Percentiles rank a stretch among this genome's conserved stretches.
Conservation (phyloP, 1,140 invertebrate species). For the Drosophila bocki region DNA sequence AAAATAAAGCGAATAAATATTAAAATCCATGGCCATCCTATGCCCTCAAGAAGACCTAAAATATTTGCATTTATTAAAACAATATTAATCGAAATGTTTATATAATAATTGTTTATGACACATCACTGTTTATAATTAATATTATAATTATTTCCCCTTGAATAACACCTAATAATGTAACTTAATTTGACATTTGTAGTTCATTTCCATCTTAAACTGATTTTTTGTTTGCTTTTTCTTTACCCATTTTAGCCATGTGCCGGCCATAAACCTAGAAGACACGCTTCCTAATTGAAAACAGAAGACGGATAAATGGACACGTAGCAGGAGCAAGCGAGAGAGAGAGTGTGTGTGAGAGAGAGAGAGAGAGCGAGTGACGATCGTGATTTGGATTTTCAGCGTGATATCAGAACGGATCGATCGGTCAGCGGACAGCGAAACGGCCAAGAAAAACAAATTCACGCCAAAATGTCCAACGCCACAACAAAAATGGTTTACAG, state of each 20-base stretch:
- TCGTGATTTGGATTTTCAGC: slow-evolving; percentile 54
- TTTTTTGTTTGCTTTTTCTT: slow-evolving; percentile 22
- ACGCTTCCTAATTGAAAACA: slow-evolving; percentile 77
- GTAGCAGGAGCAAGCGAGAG: slow-evolving; percentile 59
- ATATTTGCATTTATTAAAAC: too few species aligned
- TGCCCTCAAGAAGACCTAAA: too few species aligned
- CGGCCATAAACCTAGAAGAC: slow-evolving; percentile 65
- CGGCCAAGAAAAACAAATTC: slow-evolving; percentile 36
- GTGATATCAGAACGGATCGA: slow-evolving; percentile 38
- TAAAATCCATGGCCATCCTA: too few species aligned
- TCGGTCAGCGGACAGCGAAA: slow-evolving; percentile 10
- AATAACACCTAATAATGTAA: slow-evolving; percentile 1
- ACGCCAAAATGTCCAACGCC: slow-evolving; percentile 77
- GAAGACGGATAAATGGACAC: slow-evolving; percentile 70
- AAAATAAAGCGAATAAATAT: too few species aligned
- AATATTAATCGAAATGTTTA: too few species aligned
- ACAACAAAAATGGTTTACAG: slow-evolving; percentile 85
- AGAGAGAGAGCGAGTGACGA: slow-evolving; percentile 32
- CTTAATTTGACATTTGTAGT: slow-evolving; percentile 14
- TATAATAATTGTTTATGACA: too few species aligned
- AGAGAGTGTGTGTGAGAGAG: slow-evolving; percentile 20
- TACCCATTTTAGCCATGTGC: slow-evolving; percentile 71
- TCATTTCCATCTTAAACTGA: slow-evolving; percentile 21
- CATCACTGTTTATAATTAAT: too few species aligned
- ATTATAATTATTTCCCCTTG: background rate